Percentiles rank a stretch among this genome's conserved stretches.
Conservation (phyloP, 2,797 vertebrate species). For the Oophaga sylvatica region DNA sequence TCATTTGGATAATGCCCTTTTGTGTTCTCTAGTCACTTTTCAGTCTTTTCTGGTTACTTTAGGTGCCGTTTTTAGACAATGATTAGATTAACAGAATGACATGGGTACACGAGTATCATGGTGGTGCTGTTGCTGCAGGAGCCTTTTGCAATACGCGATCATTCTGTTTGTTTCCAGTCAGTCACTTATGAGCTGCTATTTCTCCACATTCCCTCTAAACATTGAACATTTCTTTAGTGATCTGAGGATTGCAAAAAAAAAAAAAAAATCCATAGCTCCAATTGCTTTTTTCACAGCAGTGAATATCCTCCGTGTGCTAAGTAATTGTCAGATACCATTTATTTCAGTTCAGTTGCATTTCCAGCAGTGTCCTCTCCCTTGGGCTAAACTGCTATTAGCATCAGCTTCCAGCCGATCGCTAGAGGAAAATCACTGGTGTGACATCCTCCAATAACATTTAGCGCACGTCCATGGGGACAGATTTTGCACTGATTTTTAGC, state of each 20-base stretch:
- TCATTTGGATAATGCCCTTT: too few relatives aligned
- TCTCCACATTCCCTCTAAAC: neutral
- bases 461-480: neutral
- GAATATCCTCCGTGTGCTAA: conserved; percentile 15
- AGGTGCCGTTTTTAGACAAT: too few relatives aligned
- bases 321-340: conserved; percentile 29
- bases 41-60: too few relatives aligned
- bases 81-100: neutral
- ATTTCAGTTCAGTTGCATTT: neutral
- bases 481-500: neutral
- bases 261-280: neutral
- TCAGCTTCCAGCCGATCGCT: neutral
- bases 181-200: neutral
- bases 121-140: neutral
- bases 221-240: neutral
- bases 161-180: neutral
- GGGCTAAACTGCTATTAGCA: conserved; percentile 11
- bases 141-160: neutral
- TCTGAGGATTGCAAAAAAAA: neutral
- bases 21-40: too few relatives aligned
- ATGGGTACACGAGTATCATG: neutral
- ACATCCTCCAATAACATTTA: neutral
- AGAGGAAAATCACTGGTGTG: conserved; percentile 13
- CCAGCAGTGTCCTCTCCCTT: neutral
- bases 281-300: neutral